Base-by-base conservation (phyloP, 2,113 vertebrate genomes). In the Pitta sordida region DNA sequence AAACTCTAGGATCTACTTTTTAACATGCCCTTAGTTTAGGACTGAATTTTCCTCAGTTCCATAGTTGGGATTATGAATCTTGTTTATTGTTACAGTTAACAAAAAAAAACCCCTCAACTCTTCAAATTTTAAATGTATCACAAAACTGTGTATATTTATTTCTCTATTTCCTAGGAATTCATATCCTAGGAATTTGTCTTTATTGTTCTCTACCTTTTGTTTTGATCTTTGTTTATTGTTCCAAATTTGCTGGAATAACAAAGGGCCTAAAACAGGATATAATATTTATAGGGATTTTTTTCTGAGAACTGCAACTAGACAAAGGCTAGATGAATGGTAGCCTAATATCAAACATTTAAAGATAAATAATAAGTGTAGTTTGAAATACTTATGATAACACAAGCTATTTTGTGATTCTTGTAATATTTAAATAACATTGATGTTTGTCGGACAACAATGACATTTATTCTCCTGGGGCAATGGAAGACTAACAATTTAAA, bases 391-490 rank as follows among this genome's bases (percentile, higher is more conserved):
- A 73, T 36, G 64, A 46, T 88, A 86, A 74, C 48, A 79, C 48
- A 89, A 69, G 64, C 60, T 83, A 3, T 84, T 91, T 92, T 92
- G 73, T 73, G 44, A 46, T 79, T 91, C 58, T 86, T 82, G 32
- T 93, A 92, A 53, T 78, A 82, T 92, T 86, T 92, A 85, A 91
- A 82, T 75, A 79, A 51, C 46, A 76, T 32, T 5, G 8, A 86
- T 93, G 56, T 71, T 12, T 90, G 84, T 95, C 81, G 89, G 53
- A n/a, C 67, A 55, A 55, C 80, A 93, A 73, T 86, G 87, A 92
- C 34, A 79, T 86, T 73, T 52, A 53, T 83, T 89, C 23, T 84
- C 49, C 70, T 1, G 1, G 44, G 70, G 94, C 65, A 53, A 37
- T 48, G 63, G 44, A 73, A 94, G 78, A 60, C 41, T 92, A 73